phyloP scores from a whole-genome alignment of 2,888 invertebrate genomes.

The Timema cristinae region DNA sequence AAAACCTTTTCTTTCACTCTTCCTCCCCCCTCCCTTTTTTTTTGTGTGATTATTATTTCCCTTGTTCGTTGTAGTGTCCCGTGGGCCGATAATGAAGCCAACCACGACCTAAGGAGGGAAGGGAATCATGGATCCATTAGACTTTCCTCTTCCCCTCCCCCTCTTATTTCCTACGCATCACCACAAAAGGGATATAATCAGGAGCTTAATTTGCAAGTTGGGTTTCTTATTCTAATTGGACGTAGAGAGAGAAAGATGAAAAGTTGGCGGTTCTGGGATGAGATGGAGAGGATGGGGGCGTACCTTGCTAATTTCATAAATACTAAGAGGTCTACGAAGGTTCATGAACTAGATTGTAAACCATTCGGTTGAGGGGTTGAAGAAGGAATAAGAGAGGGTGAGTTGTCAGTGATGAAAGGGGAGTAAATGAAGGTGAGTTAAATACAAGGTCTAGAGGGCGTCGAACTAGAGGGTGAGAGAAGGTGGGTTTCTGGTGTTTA shows the following conservation, averaged over 20 bases:
- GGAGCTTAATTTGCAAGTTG: constrained; percentile 14
- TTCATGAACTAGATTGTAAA: too few relatives aligned
- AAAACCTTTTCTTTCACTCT: background rate
- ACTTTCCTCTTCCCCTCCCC: background rate
- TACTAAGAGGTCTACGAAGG: background rate
- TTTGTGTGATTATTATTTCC: background rate
- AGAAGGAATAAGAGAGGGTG: too few relatives aligned
- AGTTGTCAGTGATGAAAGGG: too few relatives aligned
- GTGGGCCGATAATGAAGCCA: constrained; percentile 6
- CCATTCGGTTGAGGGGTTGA: too few relatives aligned
- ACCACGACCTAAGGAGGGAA: background rate
- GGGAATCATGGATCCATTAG: constrained; percentile 16
- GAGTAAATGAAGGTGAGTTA: too few relatives aligned
- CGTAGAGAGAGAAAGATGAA: background rate
- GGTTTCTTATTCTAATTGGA: constrained; percentile 17
- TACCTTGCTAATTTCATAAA: constrained; percentile 12
- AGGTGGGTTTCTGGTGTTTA: too few relatives aligned
- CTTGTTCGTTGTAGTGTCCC: background rate
- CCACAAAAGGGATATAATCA: constrained; percentile 15
- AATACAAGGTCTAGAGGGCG: too few relatives aligned
- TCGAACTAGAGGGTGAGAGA: too few relatives aligned
- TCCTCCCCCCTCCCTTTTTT: background rate
- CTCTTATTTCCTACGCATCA: too few relatives aligned
- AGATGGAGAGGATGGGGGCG: too few relatives aligned
- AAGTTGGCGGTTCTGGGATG: too few relatives aligned